Conservation (phyloP, 1,140 invertebrate genomes). For the Hirudo medicinalis region DNA sequence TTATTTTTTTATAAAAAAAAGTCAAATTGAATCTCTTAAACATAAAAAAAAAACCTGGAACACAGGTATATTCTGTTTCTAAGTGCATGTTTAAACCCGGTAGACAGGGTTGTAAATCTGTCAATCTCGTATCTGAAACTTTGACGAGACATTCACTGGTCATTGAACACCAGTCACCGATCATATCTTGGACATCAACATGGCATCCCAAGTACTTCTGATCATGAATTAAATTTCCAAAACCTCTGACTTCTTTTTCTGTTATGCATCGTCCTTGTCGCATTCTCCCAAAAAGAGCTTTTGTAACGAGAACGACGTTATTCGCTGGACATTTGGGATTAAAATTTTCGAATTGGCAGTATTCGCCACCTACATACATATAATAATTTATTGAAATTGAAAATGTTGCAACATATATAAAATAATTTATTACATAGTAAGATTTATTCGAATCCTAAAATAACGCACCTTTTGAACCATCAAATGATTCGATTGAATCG, state of each 20-base stretch:
- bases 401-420: too few species aligned
- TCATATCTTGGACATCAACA: neutral
- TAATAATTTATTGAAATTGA: too few species aligned
- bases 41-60: neutral
- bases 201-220: neutral
- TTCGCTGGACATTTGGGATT: too few species aligned
- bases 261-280: slow-evolving; percentile 11
- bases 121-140: neutral
- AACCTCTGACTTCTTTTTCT: neutral
- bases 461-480: too few species aligned
- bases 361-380: too few species aligned
- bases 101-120: neutral
- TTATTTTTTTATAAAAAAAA: too few species aligned
- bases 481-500: too few species aligned
- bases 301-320: too few species aligned
- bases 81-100: neutral
- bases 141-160: neutral
- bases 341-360: too few species aligned
- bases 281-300: slow-evolving; percentile 1
- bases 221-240: neutral
- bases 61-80: neutral
- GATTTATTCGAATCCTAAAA: too few species aligned
- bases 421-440: too few species aligned
- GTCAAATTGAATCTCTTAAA: too few species aligned
- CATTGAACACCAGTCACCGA: neutral